A percentile compares a stretch with the other conserved stretches of the same genome.
Conservation (phyloP, 2,113 vertebrate species). For the Nanorana parkeri region DNA sequence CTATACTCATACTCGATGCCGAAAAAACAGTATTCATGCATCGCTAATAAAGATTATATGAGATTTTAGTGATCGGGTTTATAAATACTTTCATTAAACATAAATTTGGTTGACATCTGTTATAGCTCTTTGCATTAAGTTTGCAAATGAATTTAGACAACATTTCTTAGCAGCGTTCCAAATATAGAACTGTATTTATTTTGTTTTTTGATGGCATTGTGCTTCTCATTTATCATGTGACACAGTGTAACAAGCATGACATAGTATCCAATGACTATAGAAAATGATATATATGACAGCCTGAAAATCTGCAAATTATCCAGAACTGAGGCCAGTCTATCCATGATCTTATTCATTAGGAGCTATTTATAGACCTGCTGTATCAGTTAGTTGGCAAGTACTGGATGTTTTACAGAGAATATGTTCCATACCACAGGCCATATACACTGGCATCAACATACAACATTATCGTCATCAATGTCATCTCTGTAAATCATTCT, state of each 20-base stretch:
- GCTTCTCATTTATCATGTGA: not conserved
- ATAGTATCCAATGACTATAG: constrained; percentile 23
- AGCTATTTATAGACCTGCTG: not conserved
- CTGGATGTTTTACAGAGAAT: not conserved
- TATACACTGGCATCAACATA: constrained; percentile 11
- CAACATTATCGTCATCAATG: not conserved
- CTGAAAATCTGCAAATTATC: constrained; percentile 28
- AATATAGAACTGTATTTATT: not conserved
- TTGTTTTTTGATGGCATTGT: not conserved
- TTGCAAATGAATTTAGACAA: not conserved
- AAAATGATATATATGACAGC: constrained; percentile 12
- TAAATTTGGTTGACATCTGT: too few species aligned
- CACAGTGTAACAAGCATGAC: constrained; percentile 7
- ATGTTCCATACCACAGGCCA: not conserved
- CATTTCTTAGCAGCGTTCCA: not conserved
- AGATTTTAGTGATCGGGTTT: too few species aligned
- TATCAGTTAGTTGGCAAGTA: not conserved
- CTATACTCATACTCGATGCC: too few species aligned
- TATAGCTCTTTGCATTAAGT: too few species aligned
- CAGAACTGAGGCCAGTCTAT: not conserved
- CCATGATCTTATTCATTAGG: constrained; percentile 5
- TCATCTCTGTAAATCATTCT: too few species aligned
- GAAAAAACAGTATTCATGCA: too few species aligned
- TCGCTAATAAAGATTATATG: too few species aligned
- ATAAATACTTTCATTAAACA: too few species aligned